phyloP scores from a whole-genome alignment of 2,113 vertebrate genomes.

The Oenanthe oenanthe region DNA sequence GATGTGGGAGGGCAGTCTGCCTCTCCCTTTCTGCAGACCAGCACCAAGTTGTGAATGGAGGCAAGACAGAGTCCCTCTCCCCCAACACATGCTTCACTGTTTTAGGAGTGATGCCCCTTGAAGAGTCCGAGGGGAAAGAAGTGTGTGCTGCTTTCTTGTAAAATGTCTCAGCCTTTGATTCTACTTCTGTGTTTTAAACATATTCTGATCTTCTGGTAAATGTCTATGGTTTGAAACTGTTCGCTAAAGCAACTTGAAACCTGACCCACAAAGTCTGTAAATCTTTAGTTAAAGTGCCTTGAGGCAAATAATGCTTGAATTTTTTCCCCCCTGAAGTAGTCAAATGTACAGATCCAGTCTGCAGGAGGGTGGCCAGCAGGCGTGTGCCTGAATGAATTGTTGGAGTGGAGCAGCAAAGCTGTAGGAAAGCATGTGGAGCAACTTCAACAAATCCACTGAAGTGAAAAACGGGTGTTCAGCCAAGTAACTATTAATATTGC shows the following conservation, averaged over 20 bases:
- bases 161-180: background rate
- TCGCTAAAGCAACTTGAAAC: slow-evolving; percentile 35
- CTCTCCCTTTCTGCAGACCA: background rate
- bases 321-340: background rate
- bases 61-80: background rate
- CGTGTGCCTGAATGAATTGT: slow-evolving; percentile 27
- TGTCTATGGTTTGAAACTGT: background rate
- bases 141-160: background rate
- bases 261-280: slow-evolving; percentile 28
- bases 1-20: slow-evolving; percentile 18
- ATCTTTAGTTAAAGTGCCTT: slow-evolving; percentile 37
- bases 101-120: background rate
- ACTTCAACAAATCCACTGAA: background rate
- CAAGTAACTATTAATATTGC: background rate
- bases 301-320: background rate
- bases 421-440: background rate
- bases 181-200: background rate
- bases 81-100: background rate
- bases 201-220: background rate
- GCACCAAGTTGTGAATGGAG: background rate
- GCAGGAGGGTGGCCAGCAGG: background rate
- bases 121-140: background rate
- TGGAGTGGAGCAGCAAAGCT: background rate
- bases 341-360: background rate
- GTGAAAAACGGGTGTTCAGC: background rate